These are phyloP conservation scores for Creontiades dilutus DNA, from an alignment of 2,888 invertebrate genomes.

Conservation along the genomic window DNA sequence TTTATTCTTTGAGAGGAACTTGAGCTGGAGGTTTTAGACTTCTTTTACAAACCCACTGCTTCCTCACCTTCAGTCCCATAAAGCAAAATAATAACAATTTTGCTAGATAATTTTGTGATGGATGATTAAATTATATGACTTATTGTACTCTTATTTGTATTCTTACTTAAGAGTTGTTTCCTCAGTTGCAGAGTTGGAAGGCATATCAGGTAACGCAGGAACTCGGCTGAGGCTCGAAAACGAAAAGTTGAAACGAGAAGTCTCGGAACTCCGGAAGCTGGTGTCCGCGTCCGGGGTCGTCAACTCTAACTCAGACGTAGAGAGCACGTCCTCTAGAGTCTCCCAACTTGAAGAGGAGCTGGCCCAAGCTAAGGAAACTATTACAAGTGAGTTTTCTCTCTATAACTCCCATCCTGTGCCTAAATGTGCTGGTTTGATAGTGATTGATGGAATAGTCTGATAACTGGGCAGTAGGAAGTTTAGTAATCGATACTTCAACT, in stretches of 20 bases:
- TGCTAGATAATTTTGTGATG: too few species aligned
- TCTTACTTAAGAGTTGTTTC: background rate
- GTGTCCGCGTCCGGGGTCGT: slow-evolving; percentile 79
- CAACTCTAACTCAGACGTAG: slow-evolving; percentile 79
- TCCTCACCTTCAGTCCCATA: too few species aligned
- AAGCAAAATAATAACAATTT: too few species aligned
- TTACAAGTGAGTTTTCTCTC: slow-evolving; percentile 81
- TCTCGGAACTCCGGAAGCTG: slow-evolving; percentile 84
- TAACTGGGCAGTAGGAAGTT: too few species aligned
- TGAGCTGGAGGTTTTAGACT: too few species aligned
- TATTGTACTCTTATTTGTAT: background rate
- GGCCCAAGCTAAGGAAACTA: slow-evolving; percentile 88
- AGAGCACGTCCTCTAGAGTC: slow-evolving; percentile 78
- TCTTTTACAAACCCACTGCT: too few species aligned
- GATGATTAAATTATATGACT: too few species aligned
- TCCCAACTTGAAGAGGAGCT: slow-evolving; percentile 85
- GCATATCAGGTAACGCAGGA: slow-evolving; percentile 76
- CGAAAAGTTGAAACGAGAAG: slow-evolving; percentile 86
- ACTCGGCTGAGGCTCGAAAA: slow-evolving; percentile 86
- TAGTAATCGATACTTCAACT: too few species aligned
- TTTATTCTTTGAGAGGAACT: too few species aligned
- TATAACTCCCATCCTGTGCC: too few species aligned
- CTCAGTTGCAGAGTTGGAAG: slow-evolving; percentile 72
- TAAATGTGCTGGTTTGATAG: too few species aligned
- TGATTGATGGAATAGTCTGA: too few species aligned